Evolutionary conservation across 2,888 invertebrate species (phyloP).

Genomic region (Noctua janthina): DNA sequence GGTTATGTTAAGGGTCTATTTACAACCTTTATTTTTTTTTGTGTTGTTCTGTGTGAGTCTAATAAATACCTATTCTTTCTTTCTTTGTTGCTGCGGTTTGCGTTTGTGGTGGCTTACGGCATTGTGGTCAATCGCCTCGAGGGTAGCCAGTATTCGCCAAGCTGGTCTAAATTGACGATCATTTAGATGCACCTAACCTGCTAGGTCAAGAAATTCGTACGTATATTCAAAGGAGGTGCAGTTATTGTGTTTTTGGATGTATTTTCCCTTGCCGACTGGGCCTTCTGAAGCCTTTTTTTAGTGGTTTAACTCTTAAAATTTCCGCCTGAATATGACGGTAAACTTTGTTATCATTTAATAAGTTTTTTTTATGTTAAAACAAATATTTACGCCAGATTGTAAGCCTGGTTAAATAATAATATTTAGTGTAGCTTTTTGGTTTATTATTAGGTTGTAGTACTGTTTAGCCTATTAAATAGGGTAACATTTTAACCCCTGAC

Average conservation of each 20-base stretch:
- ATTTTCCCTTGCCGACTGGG: neutral
- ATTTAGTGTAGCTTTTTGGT: conserved; percentile 10
- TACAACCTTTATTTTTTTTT: no score
- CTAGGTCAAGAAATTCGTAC: no score
- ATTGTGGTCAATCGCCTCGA: no score
- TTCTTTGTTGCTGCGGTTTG: no score
- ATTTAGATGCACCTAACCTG: no score
- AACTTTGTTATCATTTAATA: conserved; percentile 54
- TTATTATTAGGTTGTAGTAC: neutral
- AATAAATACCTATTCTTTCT: no score
- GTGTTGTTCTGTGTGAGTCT: no score
- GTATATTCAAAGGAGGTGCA: no score
- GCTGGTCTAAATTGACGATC: no score
- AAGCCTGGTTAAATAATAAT: conserved; percentile 6
- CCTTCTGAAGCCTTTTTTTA: neutral
- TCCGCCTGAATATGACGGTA: conserved; percentile 24
- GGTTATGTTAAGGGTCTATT: no score
- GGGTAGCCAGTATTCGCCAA: no score
- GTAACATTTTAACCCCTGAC: neutral
- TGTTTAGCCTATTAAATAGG: neutral
- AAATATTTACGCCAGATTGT: conserved; percentile 28
- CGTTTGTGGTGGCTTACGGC: no score
- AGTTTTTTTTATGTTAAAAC: conserved; percentile 21
- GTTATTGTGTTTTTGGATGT: neutral
- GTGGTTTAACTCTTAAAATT: conserved; percentile 15